Evolutionary conservation across 2,797 vertebrate species (phyloP), one percentile per base, ranked within the genome.

Genomic region (Protosalanx chinensis): DNA sequence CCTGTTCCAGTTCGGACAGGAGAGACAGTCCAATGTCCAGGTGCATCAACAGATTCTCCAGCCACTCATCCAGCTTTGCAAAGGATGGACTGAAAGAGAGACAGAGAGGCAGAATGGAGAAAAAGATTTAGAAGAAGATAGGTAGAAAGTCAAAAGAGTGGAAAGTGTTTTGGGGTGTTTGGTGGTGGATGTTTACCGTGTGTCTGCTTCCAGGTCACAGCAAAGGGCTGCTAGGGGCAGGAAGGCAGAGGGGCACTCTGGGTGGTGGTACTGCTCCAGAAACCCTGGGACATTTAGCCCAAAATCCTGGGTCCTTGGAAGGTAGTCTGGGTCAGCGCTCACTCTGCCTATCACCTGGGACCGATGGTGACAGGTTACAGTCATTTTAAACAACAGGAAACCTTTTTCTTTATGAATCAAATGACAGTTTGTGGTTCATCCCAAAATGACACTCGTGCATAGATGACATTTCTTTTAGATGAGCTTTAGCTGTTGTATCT

Each of bases 311-410:
- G 93, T 94, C 58, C 97, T 94, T 0, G 96, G 95, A 72, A 99
- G 93, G 89, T 93, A 94, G 87, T 99, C 97, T 0, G 97, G 97
- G 87, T 98, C 97, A 0, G 97, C 97, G 0, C 90, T 97, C 75
- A 99, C 97, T 81, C 94, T 90, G 29, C 98, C 98, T 0, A 98
- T 99, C 82, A 99, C 95, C 97, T 98, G 74, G 10, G 68, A 58
- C 1, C 7, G 18, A 27, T 16, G 73, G 3, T 75, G 20, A 68
- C 10, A 64, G 6, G 68, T 2, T 16, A 70, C 3, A 56, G 51
- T 15, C 51, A 53, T n/a, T 53, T 53, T 41, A 41, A 41, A 46
- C 8, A 46, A 46, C 5, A n/a, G 18, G 15, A 56, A 16, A 53
- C 18, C 15, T n/a, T 53, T 10, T 53, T 4, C 6, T 53, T 53